Percentiles rank a stretch among this genome's conserved stretches.
These are phyloP conservation scores for Helogale parvula DNA, from an alignment of 2,113 vertebrate genomes.

Conservation along the genomic window DNA sequence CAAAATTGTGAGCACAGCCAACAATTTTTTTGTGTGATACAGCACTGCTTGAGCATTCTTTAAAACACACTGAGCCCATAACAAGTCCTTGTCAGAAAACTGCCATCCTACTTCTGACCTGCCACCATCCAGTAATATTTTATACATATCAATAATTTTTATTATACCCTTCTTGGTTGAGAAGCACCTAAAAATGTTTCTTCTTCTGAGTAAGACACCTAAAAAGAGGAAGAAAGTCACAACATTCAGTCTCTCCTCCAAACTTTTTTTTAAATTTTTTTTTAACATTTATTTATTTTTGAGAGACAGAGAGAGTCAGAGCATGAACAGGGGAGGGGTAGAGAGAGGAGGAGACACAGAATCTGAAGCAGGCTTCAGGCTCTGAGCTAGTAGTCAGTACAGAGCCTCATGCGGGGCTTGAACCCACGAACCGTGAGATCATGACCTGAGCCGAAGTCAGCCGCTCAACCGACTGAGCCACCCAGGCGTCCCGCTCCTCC, in stretches of 20 bases:
- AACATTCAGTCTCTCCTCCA: background rate
- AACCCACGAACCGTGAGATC: too few relatives aligned
- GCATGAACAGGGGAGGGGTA: too few relatives aligned
- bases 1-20: conserved; percentile 49
- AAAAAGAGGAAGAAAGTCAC: background rate
- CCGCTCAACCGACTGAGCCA: too few relatives aligned
- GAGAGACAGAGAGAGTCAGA: too few relatives aligned
- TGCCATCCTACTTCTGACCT: background rate
- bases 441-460: too few relatives aligned
- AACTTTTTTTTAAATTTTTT: too few relatives aligned
- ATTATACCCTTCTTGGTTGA: background rate
- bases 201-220: background rate
- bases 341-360: too few relatives aligned
- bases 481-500: too few relatives aligned
- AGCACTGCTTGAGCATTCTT: background rate
- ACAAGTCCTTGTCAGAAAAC: background rate
- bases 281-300: too few relatives aligned
- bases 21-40: conserved; percentile 12
- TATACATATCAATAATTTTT: background rate
- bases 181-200: background rate
- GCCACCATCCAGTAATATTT: background rate
- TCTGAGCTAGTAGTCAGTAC: too few relatives aligned
- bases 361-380: too few relatives aligned
- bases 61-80: background rate
- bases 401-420: too few relatives aligned